Base-by-base conservation (phyloP, 2,797 vertebrate species). In the Eulemur rubriventer region DNA sequence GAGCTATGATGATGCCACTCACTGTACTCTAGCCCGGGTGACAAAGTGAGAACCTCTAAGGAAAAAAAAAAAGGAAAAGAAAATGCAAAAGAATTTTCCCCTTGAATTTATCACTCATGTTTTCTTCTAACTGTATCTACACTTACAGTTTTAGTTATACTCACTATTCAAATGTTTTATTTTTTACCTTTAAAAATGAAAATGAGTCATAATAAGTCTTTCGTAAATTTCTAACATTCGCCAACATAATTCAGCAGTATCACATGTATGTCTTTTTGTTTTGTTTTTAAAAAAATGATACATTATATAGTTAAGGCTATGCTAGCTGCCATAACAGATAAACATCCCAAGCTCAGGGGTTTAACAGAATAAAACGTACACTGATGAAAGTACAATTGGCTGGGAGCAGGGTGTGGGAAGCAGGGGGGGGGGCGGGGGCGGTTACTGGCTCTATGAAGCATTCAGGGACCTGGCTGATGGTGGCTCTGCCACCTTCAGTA, bases 141-240 rank as follows among this genome's bases (percentile, higher is more conserved):
- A 35, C 43, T 76, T 72, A 28, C 0, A 33, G 46, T 67, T 93
- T 90, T 46, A 33, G 63, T 72, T 87, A 48, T 52, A 73, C 28
- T 65, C n/a, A 59, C 67, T 81, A 79, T 79, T 67, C 35, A 24
- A 59, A 84, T 92, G 48, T 65, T n/a, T 33, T 63, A 63, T 20
- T 85, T 84, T 94, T 94, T n/a, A 59, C n/a, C 69, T 61, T 65
- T 18, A 80, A 65, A 95, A 80, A 55, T 75, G 33, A 80, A 92
- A 82, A 55, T 48, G 18, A 80, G 69, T 96, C 22, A 46, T 46
- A 48, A 12, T 63, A 61, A 17, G 35, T 41, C 7, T 81, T 70
- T 91, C 13, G 67, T 69, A 88, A 61, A 50, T 91, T 78, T 22
- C 24, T 81, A 65, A 46, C 26, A 38, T 91, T 65, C 1, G 8